These are phyloP conservation scores for Colletes gigas DNA, from an alignment of 1,140 invertebrate species.

Conservation along the genomic window DNA sequence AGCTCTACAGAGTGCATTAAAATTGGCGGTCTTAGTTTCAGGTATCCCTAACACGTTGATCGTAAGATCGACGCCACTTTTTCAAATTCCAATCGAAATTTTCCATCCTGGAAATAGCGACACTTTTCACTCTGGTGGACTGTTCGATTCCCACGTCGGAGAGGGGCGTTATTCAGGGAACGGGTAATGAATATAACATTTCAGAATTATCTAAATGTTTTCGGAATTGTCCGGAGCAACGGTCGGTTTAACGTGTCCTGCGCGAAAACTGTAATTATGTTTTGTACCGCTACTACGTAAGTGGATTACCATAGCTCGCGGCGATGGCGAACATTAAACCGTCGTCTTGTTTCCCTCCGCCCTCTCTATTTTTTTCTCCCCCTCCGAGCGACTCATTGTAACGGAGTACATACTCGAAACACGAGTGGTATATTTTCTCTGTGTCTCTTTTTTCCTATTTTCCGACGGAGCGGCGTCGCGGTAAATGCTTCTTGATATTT, in stretches of 20 bases:
- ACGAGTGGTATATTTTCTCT: constrained; percentile 28
- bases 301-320: constrained; percentile 31
- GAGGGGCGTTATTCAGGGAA: too few species aligned
- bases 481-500: too few species aligned
- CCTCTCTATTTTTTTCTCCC: background rate
- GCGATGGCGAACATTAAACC: constrained; percentile 20
- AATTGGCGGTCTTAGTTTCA: too few species aligned
- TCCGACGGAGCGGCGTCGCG: background rate
- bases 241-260: constrained; percentile 8
- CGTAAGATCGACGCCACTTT: too few species aligned
- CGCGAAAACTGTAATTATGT: constrained; percentile 33
- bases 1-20: too few species aligned
- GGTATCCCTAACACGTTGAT: too few species aligned
- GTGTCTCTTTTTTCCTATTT: constrained; percentile 18
- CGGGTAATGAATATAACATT: too few species aligned
- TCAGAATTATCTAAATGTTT: background rate
- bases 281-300: background rate
- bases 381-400: constrained; percentile 31
- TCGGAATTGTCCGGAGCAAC: background rate
- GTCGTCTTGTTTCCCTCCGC: constrained; percentile 7
- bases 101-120: too few species aligned
- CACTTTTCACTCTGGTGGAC: too few species aligned
- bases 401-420: constrained; percentile 38
- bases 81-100: too few species aligned
- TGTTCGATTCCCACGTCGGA: too few species aligned